Base-by-base conservation (phyloP, 2,113 vertebrate genomes). In the Etheostoma cragini region DNA sequence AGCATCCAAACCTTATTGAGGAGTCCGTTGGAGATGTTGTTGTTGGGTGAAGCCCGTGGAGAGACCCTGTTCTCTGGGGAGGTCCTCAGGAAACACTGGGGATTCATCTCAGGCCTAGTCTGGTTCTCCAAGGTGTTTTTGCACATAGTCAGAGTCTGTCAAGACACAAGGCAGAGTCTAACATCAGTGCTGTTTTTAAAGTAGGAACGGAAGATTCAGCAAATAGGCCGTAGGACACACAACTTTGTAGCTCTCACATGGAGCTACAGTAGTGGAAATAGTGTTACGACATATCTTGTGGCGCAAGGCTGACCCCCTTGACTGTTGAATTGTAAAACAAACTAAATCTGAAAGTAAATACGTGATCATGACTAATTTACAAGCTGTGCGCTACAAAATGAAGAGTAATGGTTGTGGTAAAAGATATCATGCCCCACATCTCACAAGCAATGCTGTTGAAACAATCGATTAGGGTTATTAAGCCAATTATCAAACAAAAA, bases 111-210 rank as follows among this genome's bases (percentile, higher is more conserved):
- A 38, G 95, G 89, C 64, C 94, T 92, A 2, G 90, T 86, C 24
- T 94, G 94, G 87, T 93, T 96, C 86, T 96, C 96, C 73, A 93
- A 73, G 75, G 74, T 82, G 65, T 93, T 88, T 13, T 94, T 95
- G 73, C 91, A 93, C 87, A 96, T 75, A 45, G 97, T 93, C 87
- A 97, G 94, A 87, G 96, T 95, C 98, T 99, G 95, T 38, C 1
- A 81, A 88, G n/a, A 82, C 35, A 82, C 8, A 47, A 33, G 30
- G 54, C 14, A 46, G 12, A 64, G 33, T 52, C 10, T 11, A 21
- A 58, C n/a, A 38, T 82, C 50, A 85, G 62, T 15, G 22, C 11
- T 13, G 5, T 57, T 53, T 14, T 22, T 42, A 24, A 33, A 54
- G 61, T 17, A 45, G 61, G n/a, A 63, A 64, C 6, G 19, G n/a